Percentiles rank a stretch among this genome's conserved stretches.
phyloP scores from a whole-genome alignment of 2,888 invertebrate genomes.

The Phyto melanocephala region DNA sequence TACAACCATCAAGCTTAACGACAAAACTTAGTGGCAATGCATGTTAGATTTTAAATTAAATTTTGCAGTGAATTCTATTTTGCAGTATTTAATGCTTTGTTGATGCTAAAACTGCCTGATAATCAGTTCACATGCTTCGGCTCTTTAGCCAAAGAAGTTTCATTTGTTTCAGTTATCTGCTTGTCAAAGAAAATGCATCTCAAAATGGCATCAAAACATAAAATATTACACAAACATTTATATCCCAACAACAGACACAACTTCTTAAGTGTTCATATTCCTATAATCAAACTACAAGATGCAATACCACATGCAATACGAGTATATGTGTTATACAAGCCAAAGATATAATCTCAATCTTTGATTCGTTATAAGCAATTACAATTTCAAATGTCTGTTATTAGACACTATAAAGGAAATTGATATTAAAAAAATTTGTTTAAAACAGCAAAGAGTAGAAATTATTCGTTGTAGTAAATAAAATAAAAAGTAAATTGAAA shows the following conservation, averaged over 20 bases:
- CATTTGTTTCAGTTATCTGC: slow-evolving; percentile 35
- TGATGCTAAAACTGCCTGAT: background rate
- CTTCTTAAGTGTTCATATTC: slow-evolving; percentile 25
- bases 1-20: background rate
- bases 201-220: slow-evolving; percentile 23
- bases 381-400: slow-evolving; percentile 58
- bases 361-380: slow-evolving; percentile 57
- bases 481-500: background rate
- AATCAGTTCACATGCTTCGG: background rate
- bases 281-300: background rate
- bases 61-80: background rate
- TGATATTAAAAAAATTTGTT: slow-evolving; percentile 42
- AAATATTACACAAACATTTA: background rate
- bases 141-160: background rate
- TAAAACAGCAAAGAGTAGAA: background rate
- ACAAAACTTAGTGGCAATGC: background rate
- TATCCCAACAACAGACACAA: background rate
- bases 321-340: too few relatives aligned
- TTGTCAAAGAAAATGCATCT: slow-evolving; percentile 50
- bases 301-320: too few relatives aligned
- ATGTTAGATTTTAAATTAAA: slow-evolving; percentile 17
- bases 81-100: background rate
- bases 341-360: slow-evolving; percentile 38
- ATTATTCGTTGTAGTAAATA: background rate
- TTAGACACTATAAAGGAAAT: slow-evolving; percentile 52